phyloP scores from a whole-genome alignment of 2,113 vertebrate genomes.

The Etheostoma spectabile region DNA sequence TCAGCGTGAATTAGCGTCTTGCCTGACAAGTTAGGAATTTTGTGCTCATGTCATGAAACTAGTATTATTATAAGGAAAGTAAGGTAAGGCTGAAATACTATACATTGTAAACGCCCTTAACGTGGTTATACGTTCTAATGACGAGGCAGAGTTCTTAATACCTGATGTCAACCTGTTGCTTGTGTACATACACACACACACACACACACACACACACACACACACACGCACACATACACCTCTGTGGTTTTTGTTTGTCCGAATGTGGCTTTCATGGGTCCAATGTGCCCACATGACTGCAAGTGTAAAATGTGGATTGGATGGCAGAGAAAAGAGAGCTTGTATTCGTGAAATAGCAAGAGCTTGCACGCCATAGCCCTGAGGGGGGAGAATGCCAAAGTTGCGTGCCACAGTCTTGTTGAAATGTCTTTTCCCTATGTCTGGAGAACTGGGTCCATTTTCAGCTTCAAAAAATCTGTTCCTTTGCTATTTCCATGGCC shows the following conservation, averaged over 20 bases:
- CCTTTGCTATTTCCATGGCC: slow-evolving; percentile 81
- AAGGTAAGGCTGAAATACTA: slow-evolving; percentile 7
- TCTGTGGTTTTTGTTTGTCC: slow-evolving; percentile 62
- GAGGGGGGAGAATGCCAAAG: slow-evolving; percentile 81
- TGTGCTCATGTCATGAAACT: neutral
- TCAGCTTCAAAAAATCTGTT: slow-evolving; percentile 73
- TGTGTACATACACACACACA: too few relatives aligned
- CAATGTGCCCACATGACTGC: slow-evolving; percentile 69
- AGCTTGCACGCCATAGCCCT: slow-evolving; percentile 81
- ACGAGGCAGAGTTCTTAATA: slow-evolving; percentile 50
- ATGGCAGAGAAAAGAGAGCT: slow-evolving; percentile 79
- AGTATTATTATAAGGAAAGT: slow-evolving; percentile 4
- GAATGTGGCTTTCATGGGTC: slow-evolving; percentile 65
- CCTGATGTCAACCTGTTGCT: slow-evolving; percentile 46
- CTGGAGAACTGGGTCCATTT: slow-evolving; percentile 82
- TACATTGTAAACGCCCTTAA: slow-evolving; percentile 35
- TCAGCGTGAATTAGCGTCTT: neutral
- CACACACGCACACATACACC: slow-evolving; percentile 28
- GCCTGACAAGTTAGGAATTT: slow-evolving; percentile 3
- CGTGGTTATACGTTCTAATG: neutral
- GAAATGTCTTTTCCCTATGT: slow-evolving; percentile 82
- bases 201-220: slow-evolving; percentile 2
- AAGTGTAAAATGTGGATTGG: slow-evolving; percentile 82
- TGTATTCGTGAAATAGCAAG: slow-evolving; percentile 81
- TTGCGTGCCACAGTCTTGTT: slow-evolving; percentile 86